Conservation (phyloP, 53 echinoderm and acorn worm genomes). For the Astropecten irregularis region DNA sequence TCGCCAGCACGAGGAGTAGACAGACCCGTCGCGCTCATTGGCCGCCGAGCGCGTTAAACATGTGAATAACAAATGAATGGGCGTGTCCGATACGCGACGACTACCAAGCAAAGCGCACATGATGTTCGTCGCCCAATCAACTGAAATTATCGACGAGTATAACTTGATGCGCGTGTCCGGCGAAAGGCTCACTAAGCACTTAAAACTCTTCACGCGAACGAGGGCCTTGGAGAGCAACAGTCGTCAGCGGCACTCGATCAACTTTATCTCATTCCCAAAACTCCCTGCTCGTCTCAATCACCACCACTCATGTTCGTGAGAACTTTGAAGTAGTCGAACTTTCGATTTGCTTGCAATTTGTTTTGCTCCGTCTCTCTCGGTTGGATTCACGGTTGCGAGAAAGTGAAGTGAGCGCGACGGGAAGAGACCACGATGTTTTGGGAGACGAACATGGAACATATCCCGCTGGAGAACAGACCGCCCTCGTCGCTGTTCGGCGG, state of each 20-base stretch:
- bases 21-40: constrained; percentile 28
- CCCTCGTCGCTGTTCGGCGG: constrained; percentile 45
- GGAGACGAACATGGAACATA: constrained; percentile 40
- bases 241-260: constrained; percentile 11
- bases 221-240: constrained; percentile 6
- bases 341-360: too few species aligned
- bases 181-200: constrained; percentile 44
- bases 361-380: too few species aligned
- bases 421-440: constrained; percentile 40
- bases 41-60: constrained; percentile 31
- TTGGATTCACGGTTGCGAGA: too few species aligned
- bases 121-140: constrained; percentile 54
- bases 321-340: constrained; percentile 29
- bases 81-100: constrained; percentile 28
- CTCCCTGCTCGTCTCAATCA: neutral
- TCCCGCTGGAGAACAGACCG: constrained; percentile 46
- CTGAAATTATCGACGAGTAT: neutral
- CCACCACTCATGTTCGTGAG: constrained; percentile 28
- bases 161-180: constrained; percentile 52
- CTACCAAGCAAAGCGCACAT: neutral
- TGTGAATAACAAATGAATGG: constrained; percentile 51
- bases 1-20: neutral
- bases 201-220: constrained; percentile 16
- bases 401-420: too few species aligned
- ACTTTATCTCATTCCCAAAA: neutral